phyloP scores from a whole-genome alignment of 2,113 vertebrate species.

The Pteropus alecto region DNA sequence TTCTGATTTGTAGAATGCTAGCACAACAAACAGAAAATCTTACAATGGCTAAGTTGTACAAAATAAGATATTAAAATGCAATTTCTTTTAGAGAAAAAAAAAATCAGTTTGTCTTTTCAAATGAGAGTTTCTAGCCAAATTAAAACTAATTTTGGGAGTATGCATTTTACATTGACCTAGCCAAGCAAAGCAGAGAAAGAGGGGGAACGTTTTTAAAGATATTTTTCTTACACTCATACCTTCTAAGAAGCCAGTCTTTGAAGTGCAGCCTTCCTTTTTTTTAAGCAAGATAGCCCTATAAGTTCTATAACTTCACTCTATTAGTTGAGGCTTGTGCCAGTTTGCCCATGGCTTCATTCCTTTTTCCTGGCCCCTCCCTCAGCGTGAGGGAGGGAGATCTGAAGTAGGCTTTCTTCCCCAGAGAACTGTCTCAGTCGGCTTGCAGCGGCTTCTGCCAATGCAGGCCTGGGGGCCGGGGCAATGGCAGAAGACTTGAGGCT shows the following conservation, averaged over 20 bases:
- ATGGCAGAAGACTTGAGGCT: not conserved
- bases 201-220: not conserved
- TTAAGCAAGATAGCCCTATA: no score
- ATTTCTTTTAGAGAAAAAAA: not conserved
- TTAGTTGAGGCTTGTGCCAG: not conserved
- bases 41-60: not conserved
- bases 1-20: conserved; percentile 54
- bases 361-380: not conserved
- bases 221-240: not conserved
- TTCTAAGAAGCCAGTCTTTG: not conserved
- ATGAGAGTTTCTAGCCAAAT: not conserved
- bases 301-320: not conserved
- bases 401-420: not conserved
- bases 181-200: not conserved
- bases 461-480: no score
- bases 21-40: conserved; percentile 20
- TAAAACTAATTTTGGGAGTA: not conserved
- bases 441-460: accelerated
- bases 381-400: not conserved
- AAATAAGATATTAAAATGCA: not conserved
- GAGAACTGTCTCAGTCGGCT: not conserved
- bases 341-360: not conserved
- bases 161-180: not conserved
- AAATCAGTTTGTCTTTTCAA: not conserved
- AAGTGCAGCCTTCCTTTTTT: not conserved